phyloP scores from a whole-genome alignment of 2,888 invertebrate species.

The Agrilus mali region DNA sequence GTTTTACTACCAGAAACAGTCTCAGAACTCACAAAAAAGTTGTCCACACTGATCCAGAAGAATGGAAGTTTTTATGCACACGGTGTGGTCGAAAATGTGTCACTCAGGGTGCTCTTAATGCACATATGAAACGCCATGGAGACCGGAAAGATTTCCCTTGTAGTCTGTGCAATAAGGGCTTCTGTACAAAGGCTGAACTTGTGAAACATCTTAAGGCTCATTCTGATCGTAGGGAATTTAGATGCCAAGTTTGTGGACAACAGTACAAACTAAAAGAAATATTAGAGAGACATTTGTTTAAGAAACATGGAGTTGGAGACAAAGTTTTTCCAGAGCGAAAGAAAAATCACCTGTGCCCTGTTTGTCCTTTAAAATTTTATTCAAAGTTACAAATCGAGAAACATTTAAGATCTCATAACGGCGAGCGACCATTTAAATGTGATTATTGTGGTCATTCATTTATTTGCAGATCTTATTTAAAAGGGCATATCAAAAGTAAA shows the following conservation, averaged over 20 bases:
- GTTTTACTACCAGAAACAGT: not conserved
- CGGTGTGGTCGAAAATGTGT: slow-evolving; percentile 2
- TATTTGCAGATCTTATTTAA: slow-evolving; percentile 1
- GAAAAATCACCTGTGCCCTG: not conserved
- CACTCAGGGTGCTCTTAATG: not conserved
- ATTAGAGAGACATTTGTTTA: slow-evolving; percentile 1
- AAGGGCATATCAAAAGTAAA: slow-evolving; percentile 3
- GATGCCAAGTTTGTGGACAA: slow-evolving; percentile 1
- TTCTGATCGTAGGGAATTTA: not conserved
- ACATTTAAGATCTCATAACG: slow-evolving; percentile 1
- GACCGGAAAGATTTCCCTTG: slow-evolving; percentile 3
- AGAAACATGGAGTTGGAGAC: slow-evolving; percentile 1
- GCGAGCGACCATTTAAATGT: slow-evolving; percentile 3
- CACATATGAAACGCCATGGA: slow-evolving; percentile 3
- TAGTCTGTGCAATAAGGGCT: slow-evolving; percentile 2
- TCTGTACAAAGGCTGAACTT: slow-evolving; percentile 4
- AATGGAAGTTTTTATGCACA: slow-evolving; percentile 2
- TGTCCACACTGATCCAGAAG: slow-evolving; percentile 2
- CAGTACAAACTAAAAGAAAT: slow-evolving; percentile 3
- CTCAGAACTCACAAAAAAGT: slow-evolving; percentile 2
- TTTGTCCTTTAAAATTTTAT: slow-evolving; percentile 1
- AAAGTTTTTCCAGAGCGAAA: not conserved
- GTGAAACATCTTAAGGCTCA: slow-evolving; percentile 2
- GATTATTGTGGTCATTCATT: not conserved
- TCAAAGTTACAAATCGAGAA: slow-evolving; percentile 1